Conservation (phyloP, 2,113 vertebrate species). For the Cebus imitator region DNA sequence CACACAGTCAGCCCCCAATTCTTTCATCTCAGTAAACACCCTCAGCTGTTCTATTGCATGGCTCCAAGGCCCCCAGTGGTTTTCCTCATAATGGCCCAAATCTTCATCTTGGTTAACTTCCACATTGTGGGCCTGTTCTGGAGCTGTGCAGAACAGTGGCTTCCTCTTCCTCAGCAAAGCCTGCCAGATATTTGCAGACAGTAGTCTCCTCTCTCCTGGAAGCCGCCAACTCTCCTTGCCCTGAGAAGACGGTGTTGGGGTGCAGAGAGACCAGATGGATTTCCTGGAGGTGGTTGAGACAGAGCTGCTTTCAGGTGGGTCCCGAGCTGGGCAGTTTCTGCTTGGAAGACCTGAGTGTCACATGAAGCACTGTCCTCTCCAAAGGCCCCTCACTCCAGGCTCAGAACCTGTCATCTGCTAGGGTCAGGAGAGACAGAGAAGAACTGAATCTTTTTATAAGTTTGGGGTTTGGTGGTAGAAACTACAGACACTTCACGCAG, state of each 20-base stretch:
- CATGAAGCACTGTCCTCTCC: background rate
- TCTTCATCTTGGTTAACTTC: background rate
- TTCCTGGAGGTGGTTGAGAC: background rate
- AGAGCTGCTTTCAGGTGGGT: background rate
- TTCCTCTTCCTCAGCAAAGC: background rate
- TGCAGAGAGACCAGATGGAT: background rate
- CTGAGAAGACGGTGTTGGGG: background rate
- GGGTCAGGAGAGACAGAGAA: background rate
- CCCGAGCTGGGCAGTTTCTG: background rate
- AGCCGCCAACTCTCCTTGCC: background rate
- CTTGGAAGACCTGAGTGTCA: background rate
- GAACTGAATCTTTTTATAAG: background rate
- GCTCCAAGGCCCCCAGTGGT: background rate
- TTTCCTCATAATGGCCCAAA: background rate
- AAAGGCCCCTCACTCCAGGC: background rate
- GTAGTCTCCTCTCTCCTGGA: background rate
- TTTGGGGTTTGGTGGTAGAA: constrained; percentile 3
- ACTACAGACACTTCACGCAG: background rate
- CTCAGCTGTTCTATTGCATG: background rate
- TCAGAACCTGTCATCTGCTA: background rate
- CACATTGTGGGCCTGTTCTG: background rate
- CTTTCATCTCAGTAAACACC: background rate
- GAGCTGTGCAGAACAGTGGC: background rate
- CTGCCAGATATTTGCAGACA: background rate
- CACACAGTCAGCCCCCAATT: background rate